A percentile compares a stretch with the other conserved stretches of the same genome.
These are phyloP conservation scores for Gallinago undulata DNA, from an alignment of 2,113 vertebrate genomes.

Conservation along the genomic window DNA sequence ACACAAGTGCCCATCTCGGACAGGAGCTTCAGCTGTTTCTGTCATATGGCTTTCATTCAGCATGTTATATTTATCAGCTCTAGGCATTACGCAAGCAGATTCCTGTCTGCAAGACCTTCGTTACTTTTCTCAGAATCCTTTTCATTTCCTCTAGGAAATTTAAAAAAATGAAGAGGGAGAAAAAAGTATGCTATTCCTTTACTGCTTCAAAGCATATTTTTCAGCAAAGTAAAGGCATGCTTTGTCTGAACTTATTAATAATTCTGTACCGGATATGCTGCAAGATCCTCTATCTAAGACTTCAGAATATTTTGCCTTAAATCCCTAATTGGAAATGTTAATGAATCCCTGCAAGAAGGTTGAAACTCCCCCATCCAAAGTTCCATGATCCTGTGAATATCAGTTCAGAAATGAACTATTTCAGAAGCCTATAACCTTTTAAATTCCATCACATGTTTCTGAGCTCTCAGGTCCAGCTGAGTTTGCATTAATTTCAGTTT, in stretches of 20 bases:
- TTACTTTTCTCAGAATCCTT: slow-evolving; percentile 63
- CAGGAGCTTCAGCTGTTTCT: neutral
- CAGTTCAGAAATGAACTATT: neutral
- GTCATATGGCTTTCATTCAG: neutral
- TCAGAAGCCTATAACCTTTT: neutral
- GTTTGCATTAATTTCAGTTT: neutral
- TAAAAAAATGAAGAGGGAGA: slow-evolving; percentile 26
- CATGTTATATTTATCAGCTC: slow-evolving; percentile 35
- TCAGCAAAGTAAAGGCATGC: slow-evolving; percentile 21
- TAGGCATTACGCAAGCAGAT: slow-evolving; percentile 39
- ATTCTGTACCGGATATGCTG: slow-evolving; percentile 30
- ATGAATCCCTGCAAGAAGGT: neutral
- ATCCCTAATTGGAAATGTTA: slow-evolving; percentile 7
- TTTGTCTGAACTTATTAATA: slow-evolving; percentile 44
- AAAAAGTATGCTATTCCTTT: slow-evolving; percentile 43
- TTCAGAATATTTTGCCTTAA: slow-evolving; percentile 5
- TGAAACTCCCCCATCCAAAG: neutral
- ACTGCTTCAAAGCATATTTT: slow-evolving; percentile 63
- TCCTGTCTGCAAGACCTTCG: slow-evolving; percentile 22
- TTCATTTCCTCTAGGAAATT: slow-evolving; percentile 77
- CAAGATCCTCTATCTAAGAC: slow-evolving; percentile 20
- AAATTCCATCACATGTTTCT: neutral
- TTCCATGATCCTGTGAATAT: neutral
- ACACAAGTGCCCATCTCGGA: neutral
- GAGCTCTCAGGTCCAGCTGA: neutral